Evolutionary conservation across 2,888 invertebrate species (phyloP).

Genomic region (Osmoderma eremita): DNA sequence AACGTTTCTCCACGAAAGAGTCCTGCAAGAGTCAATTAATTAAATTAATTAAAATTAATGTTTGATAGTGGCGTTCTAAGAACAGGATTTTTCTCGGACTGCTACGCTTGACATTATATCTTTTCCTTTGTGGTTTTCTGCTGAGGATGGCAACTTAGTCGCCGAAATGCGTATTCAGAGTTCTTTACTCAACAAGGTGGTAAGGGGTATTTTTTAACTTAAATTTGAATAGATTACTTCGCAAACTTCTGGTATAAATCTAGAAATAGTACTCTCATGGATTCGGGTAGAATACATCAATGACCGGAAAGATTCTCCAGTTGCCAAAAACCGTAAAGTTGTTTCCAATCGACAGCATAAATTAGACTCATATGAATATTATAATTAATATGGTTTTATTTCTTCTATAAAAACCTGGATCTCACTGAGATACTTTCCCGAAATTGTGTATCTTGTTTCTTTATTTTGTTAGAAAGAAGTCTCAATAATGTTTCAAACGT

Average conservation of each 20-base stretch:
- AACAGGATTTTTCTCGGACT: too few relatives aligned
- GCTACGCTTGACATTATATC: too few relatives aligned
- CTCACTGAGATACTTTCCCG: background rate
- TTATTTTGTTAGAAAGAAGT: background rate
- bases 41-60: too few relatives aligned
- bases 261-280: constrained; percentile 40
- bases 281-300: constrained; percentile 40
- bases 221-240: constrained; percentile 22
- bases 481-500: constrained; percentile 16
- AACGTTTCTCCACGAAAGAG: too few relatives aligned
- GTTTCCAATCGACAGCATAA: constrained; percentile 16
- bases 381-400: background rate
- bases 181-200: too few relatives aligned
- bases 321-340: constrained; percentile 39
- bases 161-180: too few relatives aligned
- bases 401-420: background rate
- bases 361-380: background rate
- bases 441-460: background rate
- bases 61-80: too few relatives aligned
- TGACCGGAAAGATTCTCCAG: constrained; percentile 40
- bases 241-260: constrained; percentile 40
- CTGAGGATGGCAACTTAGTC: too few relatives aligned
- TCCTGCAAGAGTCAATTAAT: too few relatives aligned
- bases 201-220: too few relatives aligned
- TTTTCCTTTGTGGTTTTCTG: too few relatives aligned